Evolutionary conservation across 1,140 invertebrate genomes (phyloP).

Genomic region (Odontomachus brunneus): DNA sequence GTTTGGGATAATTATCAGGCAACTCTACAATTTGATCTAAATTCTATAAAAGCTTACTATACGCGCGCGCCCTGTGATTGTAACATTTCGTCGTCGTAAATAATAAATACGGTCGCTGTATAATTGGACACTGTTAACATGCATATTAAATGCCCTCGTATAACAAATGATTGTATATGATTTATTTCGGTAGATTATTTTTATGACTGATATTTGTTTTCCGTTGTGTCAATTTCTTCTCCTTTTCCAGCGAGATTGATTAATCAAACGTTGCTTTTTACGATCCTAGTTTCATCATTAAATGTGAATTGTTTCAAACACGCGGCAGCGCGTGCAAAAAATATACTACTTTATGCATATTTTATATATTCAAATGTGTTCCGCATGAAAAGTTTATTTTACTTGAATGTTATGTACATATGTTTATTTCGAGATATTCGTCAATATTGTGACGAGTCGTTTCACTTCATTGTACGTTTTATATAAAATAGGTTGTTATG

Average conservation of each 20-base stretch:
- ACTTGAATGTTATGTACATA: too few relatives aligned
- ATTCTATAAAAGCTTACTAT: conserved; percentile 14
- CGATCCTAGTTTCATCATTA: not conserved
- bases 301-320: not conserved
- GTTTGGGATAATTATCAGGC: too few relatives aligned
- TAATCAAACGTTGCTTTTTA: not conserved
- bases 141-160: conserved; percentile 49
- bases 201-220: conserved; percentile 20
- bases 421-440: not conserved
- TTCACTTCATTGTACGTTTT: not conserved
- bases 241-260: conserved; percentile 19
- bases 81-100: conserved; percentile 43
- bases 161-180: conserved; percentile 47
- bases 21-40: not conserved
- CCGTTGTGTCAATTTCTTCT: conserved; percentile 26
- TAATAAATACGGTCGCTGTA: conserved; percentile 43
- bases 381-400: too few relatives aligned
- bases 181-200: conserved; percentile 29
- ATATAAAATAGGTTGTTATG: too few relatives aligned
- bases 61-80: not conserved
- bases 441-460: not conserved
- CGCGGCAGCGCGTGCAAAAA: not conserved
- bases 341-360: not conserved
- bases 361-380: not conserved
- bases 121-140: conserved; percentile 14